Percentiles rank a stretch among this genome's conserved stretches.
These are phyloP conservation scores for Acanthis flammea DNA, from an alignment of 2,797 vertebrate species.

Conservation along the genomic window DNA sequence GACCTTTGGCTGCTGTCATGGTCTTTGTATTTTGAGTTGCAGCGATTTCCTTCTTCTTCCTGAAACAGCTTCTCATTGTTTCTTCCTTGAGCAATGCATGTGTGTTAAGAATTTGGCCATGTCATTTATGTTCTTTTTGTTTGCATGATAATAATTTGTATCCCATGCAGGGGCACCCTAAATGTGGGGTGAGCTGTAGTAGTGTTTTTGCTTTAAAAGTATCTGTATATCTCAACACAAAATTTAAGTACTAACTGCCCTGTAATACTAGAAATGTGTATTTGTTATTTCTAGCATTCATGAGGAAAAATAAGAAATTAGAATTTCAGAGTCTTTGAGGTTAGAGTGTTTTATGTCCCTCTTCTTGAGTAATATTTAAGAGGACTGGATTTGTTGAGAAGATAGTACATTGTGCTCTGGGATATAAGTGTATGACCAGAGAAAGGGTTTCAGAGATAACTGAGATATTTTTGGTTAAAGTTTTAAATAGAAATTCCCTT, in stretches of 20 bases:
- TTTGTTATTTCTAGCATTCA: background rate
- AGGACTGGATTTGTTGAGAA: background rate
- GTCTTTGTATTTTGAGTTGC: background rate
- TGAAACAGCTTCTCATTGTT: background rate
- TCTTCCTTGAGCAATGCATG: background rate
- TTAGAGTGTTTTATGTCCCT: background rate
- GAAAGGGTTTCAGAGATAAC: background rate
- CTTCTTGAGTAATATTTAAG: background rate
- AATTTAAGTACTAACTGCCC: background rate
- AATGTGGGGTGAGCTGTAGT: background rate
- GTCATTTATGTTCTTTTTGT: background rate
- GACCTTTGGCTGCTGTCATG: slow-evolving; percentile 5
- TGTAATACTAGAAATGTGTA: background rate
- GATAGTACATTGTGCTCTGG: background rate
- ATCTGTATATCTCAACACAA: background rate
- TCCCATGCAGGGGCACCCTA: background rate
- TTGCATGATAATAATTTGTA: background rate
- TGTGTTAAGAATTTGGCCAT: background rate
- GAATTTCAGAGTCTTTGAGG: background rate
- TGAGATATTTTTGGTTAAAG: background rate
- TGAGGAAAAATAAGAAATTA: background rate
- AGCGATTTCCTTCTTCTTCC: background rate
- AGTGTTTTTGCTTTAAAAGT: background rate
- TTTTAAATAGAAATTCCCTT: background rate
- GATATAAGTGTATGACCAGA: background rate